Base-by-base conservation (phyloP, 2,888 invertebrate genomes). In the Capitulum mitella region DNA sequence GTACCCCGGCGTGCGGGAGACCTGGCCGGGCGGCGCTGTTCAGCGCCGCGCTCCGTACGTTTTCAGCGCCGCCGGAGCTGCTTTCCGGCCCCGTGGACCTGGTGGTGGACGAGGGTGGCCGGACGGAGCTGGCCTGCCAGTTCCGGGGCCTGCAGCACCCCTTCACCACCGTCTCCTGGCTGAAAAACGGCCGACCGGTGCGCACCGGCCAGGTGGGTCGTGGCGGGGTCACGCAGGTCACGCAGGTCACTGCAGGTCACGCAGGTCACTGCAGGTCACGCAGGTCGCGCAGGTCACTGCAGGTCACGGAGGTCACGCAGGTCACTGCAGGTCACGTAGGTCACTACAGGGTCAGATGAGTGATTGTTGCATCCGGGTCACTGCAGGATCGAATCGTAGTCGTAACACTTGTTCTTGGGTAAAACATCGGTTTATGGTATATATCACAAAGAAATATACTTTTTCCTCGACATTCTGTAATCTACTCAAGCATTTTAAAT, bases 81-180 rank as follows among this genome's bases (percentile, higher is more conserved):
- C 86, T 86, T 37, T 84, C 86, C 76, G 88, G 89, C 58, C 92
- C 92, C 12, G 84, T 87, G 79, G 88, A 89, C 51, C 87, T 88
- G 43, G 84, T 85, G 26, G 89, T 89, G 22, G 89, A 91, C 83
- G 93, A 90, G 78, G 84, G 88, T 1, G 89, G 89, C 0, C 87
- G 88, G 10, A 86, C 94, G 80, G 87, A 86, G n/a, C 64, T 64
- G 34, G 37, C 37, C 34, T 94, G 94, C 84, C 84, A 84, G 80
- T 86, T 86, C n/a, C 90, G 89, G 81, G 87, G 87, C 2, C 86
- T 87, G 81, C 88, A 88, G 19, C 83, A 87, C 74, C 89, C 90
- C 2, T 88, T 89, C 80, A 91, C 91, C 8, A 86, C 86, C 40
- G 88, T 90, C 6, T 88, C 88, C 78, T 94, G 93, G 93, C 86